Percentiles rank a stretch among this genome's conserved stretches.
Conservation (phyloP, 1,140 invertebrate genomes). For the Lamellibrachia luymesi region DNA sequence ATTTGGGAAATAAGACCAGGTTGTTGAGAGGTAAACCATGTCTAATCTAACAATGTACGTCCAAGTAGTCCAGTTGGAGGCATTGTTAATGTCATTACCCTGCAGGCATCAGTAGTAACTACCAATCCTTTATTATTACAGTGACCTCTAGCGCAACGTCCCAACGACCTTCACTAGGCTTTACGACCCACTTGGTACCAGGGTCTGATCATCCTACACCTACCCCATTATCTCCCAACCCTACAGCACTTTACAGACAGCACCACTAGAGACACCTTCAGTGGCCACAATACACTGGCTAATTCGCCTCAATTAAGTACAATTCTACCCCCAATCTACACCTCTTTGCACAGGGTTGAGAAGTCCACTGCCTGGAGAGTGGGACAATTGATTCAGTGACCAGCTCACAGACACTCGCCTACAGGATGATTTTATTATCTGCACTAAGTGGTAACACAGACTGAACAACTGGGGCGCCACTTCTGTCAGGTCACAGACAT, state of each 20-base stretch:
- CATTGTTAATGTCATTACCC: too few species aligned
- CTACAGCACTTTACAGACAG: not conserved
- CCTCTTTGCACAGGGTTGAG: not conserved
- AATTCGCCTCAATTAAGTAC: not conserved
- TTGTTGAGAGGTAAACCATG: too few species aligned
- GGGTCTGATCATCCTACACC: not conserved
- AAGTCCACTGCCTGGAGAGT: not conserved
- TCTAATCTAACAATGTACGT: too few species aligned
- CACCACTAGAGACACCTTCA: not conserved
- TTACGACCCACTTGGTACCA: not conserved
- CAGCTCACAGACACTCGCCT: not conserved
- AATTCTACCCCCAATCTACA: not conserved
- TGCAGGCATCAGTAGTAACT: too few species aligned
- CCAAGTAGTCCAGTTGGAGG: too few species aligned
- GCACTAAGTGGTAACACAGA: not conserved
- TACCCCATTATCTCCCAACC: not conserved
- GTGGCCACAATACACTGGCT: not conserved
- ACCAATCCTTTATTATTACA: too few species aligned
- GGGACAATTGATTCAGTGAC: not conserved
- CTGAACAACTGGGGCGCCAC: not conserved
- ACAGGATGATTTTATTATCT: not conserved
- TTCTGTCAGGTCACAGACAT: not conserved
- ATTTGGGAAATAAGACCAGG: too few species aligned
- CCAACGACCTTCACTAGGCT: not conserved
- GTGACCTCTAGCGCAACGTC: not conserved